Evolutionary conservation across 2,888 invertebrate species (phyloP).

Genomic region (Capitulum mitella): DNA sequence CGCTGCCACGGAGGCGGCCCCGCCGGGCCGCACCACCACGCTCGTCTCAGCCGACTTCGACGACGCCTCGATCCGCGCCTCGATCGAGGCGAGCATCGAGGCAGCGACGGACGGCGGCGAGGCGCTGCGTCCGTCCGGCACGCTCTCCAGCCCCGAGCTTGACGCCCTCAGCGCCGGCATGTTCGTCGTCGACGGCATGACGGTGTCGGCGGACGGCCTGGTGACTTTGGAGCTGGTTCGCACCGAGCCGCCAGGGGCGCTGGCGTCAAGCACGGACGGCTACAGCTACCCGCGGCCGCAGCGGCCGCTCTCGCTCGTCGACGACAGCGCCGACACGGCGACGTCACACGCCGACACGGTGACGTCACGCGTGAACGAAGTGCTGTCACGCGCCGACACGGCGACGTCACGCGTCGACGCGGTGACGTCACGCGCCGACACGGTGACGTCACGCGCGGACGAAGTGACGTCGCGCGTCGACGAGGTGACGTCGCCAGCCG

Average conservation of each 20-base stretch:
- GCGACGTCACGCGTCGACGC: neutral
- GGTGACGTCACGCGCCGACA: too few species aligned
- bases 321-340: neutral
- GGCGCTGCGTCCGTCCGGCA: neutral
- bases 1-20: neutral
- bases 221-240: constrained; percentile 1
- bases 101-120: neutral
- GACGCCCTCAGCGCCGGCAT: neutral
- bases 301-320: neutral
- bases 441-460: too few species aligned
- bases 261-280: neutral
- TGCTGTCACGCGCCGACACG: neutral
- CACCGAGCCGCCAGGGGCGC: neutral
- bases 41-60: neutral
- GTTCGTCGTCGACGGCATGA: neutral
- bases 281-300: neutral
- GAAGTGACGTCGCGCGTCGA: neutral
- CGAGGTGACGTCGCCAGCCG: neutral
- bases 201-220: neutral
- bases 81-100: neutral
- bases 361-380: neutral
- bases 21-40: neutral
- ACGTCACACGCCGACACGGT: too few species aligned
- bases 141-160: neutral
- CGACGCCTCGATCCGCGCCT: neutral